A percentile compares a stretch with the other conserved stretches of the same genome.
These are phyloP conservation scores for Oligia strigilis DNA, from an alignment of 2,888 invertebrate species.

Conservation along the genomic window DNA sequence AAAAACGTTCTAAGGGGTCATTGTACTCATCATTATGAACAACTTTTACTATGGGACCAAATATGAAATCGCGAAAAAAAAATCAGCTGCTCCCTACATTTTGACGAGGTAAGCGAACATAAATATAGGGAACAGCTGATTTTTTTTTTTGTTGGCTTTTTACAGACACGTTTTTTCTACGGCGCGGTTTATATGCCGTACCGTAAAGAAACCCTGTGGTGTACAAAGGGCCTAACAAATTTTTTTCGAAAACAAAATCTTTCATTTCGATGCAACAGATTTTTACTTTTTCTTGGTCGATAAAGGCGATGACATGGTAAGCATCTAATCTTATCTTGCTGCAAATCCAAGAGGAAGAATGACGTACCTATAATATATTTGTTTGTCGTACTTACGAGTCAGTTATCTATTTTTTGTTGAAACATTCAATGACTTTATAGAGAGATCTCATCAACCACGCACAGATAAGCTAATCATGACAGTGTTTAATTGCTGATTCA, in stretches of 20 bases:
- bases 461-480: conserved; percentile 56
- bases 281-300: conserved; percentile 4
- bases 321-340: conserved; percentile 40
- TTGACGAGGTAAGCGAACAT: too few relatives aligned
- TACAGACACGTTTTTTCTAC: background rate
- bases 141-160: too few relatives aligned
- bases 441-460: conserved; percentile 49
- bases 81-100: too few relatives aligned
- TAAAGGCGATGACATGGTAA: conserved; percentile 20
- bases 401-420: conserved; percentile 37
- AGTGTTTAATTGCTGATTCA: conserved; percentile 49
- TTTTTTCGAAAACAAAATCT: background rate
- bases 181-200: background rate
- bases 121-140: too few relatives aligned
- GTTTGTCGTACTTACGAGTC: conserved; percentile 28
- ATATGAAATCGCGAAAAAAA: too few relatives aligned
- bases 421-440: conserved; percentile 49
- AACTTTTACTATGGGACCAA: too few relatives aligned
- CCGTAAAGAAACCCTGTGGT: background rate
- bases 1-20: background rate
- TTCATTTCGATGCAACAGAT: background rate
- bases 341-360: conserved; percentile 37
- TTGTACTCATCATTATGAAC: too few relatives aligned
- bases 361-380: conserved; percentile 22
- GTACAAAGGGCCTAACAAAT: background rate